Conservation (phyloP, 1,140 invertebrate genomes). For the Drosophila sucinea region DNA sequence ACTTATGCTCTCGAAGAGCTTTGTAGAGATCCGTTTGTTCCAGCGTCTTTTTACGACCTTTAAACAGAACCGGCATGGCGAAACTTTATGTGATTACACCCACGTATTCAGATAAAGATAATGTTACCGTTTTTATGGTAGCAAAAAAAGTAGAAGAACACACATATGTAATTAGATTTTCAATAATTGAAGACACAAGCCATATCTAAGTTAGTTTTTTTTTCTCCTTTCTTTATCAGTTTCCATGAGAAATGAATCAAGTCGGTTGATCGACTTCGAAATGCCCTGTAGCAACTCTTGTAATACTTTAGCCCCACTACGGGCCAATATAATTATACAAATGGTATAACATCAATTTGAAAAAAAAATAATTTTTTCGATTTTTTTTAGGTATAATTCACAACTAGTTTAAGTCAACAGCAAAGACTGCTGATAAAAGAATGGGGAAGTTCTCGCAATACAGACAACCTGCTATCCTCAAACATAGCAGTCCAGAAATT, state of each 20-base stretch:
- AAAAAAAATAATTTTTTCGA: too few species aligned
- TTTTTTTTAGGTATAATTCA: too few species aligned
- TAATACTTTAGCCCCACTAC: too few species aligned
- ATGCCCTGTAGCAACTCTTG: too few species aligned
- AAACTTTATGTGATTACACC: slow-evolving; percentile 67
- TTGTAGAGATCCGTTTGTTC: slow-evolving; percentile 85
- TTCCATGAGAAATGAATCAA: background rate
- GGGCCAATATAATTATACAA: too few species aligned
- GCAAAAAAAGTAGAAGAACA: background rate
- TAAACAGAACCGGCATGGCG: slow-evolving; percentile 83
- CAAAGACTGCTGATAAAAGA: too few species aligned
- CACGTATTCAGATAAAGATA: slow-evolving; percentile 4
- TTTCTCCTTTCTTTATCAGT: background rate
- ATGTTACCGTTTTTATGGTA: slow-evolving; percentile 1
- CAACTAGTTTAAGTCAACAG: too few species aligned
- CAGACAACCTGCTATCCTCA: too few species aligned
- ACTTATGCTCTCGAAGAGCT: slow-evolving; percentile 85
- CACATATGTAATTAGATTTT: slow-evolving; percentile 5
- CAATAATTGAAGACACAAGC: background rate
- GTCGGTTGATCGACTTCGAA: background rate
- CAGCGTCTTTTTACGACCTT: slow-evolving; percentile 84
- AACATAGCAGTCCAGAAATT: too few species aligned
- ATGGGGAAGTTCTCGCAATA: too few species aligned
- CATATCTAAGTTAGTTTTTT: background rate
- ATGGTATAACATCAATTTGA: too few species aligned